Evolutionary conservation across 1,140 invertebrate species (phyloP), one percentile per base, ranked within the genome.

Genomic region (Eupeodes corollae): DNA sequence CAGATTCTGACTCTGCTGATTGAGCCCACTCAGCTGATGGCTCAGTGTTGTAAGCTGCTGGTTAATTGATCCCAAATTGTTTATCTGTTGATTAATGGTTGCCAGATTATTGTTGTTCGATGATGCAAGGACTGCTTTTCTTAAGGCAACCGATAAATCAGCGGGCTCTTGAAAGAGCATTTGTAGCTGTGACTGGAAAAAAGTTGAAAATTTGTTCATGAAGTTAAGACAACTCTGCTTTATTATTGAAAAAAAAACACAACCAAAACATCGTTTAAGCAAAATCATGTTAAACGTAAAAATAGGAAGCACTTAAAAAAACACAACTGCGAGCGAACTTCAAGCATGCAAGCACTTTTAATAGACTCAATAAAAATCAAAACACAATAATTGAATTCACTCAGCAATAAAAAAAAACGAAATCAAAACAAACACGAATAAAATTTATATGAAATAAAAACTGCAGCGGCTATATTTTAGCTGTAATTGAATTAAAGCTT

Each of bases 21-120:
- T 68, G n/a, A 68, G 56, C 6, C 65, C 65, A 42, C 59, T 67
- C 41, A 68, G 42, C 49, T 68, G 65, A 21, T 66, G 61, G 40
- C 64, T 68, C 12, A 68, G 52, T 44, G 64, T 63, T 43, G 52
- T 67, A 21, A 68, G 44, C 47, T 68, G 65, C 47, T 68, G 65
- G 49, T 68, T 68, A 39, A 68, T 67, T 49, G 55, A 63, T 42
- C 65, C 65, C 52, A 68, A 43, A 51, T 62, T 68, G 51, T 56
- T 68, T n/a, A 68, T 67, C 43, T 68, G 65, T 47, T 68, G 65
- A 49, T 61, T 68, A 41, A 68, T 68, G 19, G 64, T 59, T 45
- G 65, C 62, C 56, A 68, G 45, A 33, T 64, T 67, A 49, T 68
- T 68, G 51, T 66, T 68, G 51, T 63, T 68, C 52, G 60, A 56